Evolutionary conservation across 2,888 invertebrate genomes (phyloP), one percentile per base, ranked within the genome.

Genomic region (Synanthedon myopaeformis): DNA sequence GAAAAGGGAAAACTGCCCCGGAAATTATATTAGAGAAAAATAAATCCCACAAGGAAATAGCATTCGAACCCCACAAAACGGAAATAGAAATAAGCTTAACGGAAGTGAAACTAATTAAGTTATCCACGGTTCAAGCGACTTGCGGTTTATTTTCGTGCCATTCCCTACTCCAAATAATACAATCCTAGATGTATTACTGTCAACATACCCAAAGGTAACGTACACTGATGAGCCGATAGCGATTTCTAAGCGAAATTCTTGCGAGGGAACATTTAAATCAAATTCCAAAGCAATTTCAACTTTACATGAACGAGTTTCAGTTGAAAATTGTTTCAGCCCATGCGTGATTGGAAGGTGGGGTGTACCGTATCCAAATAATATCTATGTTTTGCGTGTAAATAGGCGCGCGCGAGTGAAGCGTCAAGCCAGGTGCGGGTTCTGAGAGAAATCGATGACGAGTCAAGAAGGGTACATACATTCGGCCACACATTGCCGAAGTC

Each of bases 51-150:
- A 72, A 81, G 76, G 75, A 82, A 84, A 82, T 77, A 81, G 71
- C 76, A 64, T 67, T 69, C 75, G 67, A 70, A 70, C 82, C 82
- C 78, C 70, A 76, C 72, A 65, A 74, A 82, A 78, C 85, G 84
- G 84, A 86, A 86, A 83, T 85, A 86, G 86, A 84, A 80, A 82
- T 84, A 82, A 79, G 74, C 76, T 63, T 72, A 82, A 78, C 82
- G 85, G 86, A 86, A 85, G 82, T 85, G 76, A 80, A 82, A 80
- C 84, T 85, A 85, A 86, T 86, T 85, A 86, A 83, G 78, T 85
- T 86, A 86, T 85, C 84, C 79, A 70, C 82, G 77, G 74, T 75
- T 72, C 74, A 67, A 70, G 76, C 70, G 70, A 72, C 70, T 79
- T 74, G 79, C 76, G 77, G 82, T 75, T 77, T 86, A 86, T 84